A percentile compares a stretch with the other conserved stretches of the same genome.
Evolutionary conservation across 2,888 invertebrate species (phyloP).

Genomic region (Leptopilina myrica): DNA sequence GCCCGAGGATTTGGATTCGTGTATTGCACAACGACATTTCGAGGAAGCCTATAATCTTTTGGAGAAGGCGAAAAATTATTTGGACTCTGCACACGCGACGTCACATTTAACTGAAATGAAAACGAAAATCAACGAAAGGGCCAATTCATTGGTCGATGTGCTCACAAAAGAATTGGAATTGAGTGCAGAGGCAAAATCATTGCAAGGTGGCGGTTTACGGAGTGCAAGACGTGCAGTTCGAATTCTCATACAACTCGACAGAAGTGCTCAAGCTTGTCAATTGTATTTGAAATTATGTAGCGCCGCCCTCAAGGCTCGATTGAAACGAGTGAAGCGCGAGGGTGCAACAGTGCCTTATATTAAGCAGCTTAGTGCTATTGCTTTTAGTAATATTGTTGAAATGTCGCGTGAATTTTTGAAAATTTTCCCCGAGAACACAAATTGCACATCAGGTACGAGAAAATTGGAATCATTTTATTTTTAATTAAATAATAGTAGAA

Average conservation of each 20-base stretch:
- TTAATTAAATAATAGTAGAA: background rate
- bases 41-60: slow-evolving; percentile 92
- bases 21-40: slow-evolving; percentile 96
- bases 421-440: slow-evolving; percentile 88
- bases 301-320: slow-evolving; percentile 87
- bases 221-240: slow-evolving; percentile 90
- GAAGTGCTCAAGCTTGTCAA: slow-evolving; percentile 87
- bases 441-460: slow-evolving; percentile 83
- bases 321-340: slow-evolving; percentile 88
- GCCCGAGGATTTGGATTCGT: slow-evolving; percentile 95
- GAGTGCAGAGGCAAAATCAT: slow-evolving; percentile 89
- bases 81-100: slow-evolving; percentile 75
- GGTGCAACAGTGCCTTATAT: slow-evolving; percentile 89
- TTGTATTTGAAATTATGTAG: slow-evolving; percentile 89
- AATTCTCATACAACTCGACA: slow-evolving; percentile 87
- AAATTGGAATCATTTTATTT: background rate
- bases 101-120: slow-evolving; percentile 78
- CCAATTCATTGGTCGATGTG: slow-evolving; percentile 89
- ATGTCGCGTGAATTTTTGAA: slow-evolving; percentile 86
- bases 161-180: slow-evolving; percentile 93
- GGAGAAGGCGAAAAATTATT: slow-evolving; percentile 81
- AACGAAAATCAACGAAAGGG: slow-evolving; percentile 77
- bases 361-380: slow-evolving; percentile 88
- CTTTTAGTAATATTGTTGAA: slow-evolving; percentile 89
- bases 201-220: slow-evolving; percentile 91